Evolutionary conservation across 2,888 invertebrate species (phyloP).

Genomic region (Pilophorus perplexus): DNA sequence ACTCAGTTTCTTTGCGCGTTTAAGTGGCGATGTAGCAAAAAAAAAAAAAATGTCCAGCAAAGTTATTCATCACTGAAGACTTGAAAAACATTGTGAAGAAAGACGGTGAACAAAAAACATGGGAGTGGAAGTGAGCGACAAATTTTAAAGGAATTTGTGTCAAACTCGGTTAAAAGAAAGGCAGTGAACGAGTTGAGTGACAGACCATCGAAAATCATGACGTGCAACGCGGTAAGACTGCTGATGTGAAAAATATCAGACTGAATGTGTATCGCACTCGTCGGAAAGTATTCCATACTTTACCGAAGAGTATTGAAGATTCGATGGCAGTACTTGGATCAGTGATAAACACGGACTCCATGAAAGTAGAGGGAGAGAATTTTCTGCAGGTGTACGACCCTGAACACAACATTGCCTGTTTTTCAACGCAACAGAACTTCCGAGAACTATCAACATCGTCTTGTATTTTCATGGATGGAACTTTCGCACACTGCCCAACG

Average conservation of each 20-base stretch:
- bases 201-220: background rate
- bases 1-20: background rate
- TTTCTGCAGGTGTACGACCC: background rate
- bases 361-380: background rate
- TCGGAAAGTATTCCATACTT: background rate
- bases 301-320: too few species aligned
- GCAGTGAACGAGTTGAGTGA: too few species aligned
- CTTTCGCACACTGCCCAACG: background rate
- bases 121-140: background rate
- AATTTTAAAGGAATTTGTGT: too few species aligned
- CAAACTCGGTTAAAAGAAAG: too few species aligned
- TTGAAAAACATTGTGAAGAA: background rate
- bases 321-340: too few species aligned
- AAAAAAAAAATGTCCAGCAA: too few species aligned
- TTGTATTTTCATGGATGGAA: too few species aligned
- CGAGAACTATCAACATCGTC: too few species aligned
- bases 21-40: background rate
- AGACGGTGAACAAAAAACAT: background rate
- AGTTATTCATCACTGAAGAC: background rate
- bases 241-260: background rate
- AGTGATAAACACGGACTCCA: conserved; percentile 4
- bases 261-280: background rate
- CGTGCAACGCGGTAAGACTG: background rate
- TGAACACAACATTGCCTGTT: conserved; percentile 3
- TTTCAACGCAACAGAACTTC: too few species aligned